Conservation (phyloP, 2,113 vertebrate species). For the Corvus moneduloides region DNA sequence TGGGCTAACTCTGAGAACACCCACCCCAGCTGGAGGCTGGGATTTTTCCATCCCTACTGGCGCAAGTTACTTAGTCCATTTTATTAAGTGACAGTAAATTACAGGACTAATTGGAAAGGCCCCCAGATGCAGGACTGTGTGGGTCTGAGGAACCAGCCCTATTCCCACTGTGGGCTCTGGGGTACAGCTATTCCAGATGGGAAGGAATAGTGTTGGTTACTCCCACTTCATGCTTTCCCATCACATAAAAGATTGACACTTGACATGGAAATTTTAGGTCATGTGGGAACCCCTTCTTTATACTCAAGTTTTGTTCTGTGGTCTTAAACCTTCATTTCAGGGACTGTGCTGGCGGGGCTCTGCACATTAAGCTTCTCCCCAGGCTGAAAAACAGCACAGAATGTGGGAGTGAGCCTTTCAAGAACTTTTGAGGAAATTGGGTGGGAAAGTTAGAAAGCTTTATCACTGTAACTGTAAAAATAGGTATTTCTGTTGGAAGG, state of each 20-base stretch:
- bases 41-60: neutral
- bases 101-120: constrained; percentile 11
- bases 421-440: neutral
- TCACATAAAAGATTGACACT: neutral
- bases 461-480: neutral
- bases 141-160: neutral
- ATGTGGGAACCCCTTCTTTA: neutral
- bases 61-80: neutral
- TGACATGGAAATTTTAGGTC: neutral
- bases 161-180: neutral
- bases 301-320: neutral
- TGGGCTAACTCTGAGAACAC: neutral
- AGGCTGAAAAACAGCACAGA: neutral
- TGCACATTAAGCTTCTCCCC: neutral
- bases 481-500: neutral
- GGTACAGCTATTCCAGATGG: neutral
- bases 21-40: constrained; percentile 51
- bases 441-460: neutral
- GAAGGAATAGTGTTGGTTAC: neutral
- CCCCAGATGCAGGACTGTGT: neutral
- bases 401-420: neutral
- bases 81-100: constrained; percentile 55
- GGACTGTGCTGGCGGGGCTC: fast-evolving
- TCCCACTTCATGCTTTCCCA: neutral
- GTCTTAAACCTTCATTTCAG: neutral